phyloP scores from a whole-genome alignment of 2,888 invertebrate genomes.

The Disparrhopalites patrizii region DNA sequence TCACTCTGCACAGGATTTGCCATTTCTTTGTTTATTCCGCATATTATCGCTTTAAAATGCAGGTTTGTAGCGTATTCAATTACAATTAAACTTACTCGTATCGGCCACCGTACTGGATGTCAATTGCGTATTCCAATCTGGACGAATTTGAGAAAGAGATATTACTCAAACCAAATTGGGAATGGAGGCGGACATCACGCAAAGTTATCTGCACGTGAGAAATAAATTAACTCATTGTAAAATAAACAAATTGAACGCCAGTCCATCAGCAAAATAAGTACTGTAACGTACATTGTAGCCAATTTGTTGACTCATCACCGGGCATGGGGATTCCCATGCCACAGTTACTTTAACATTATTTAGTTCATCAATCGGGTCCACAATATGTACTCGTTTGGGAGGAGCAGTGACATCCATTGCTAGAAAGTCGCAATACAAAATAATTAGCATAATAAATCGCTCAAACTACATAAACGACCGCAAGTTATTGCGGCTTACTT shows the following conservation, averaged over 20 bases:
- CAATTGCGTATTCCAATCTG: conserved; percentile 50
- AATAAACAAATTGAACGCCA: neutral
- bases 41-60: too few species aligned
- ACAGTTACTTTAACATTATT: conserved; percentile 58
- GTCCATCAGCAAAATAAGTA: neutral
- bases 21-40: too few species aligned
- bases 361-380: conserved; percentile 46
- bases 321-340: conserved; percentile 70
- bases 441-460: neutral
- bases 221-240: conserved; percentile 27
- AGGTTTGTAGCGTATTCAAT: too few species aligned
- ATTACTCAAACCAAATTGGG: conserved; percentile 52
- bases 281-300: conserved; percentile 61
- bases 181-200: conserved; percentile 55
- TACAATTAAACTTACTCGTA: conserved; percentile 36
- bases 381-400: conserved; percentile 63
- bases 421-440: neutral
- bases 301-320: conserved; percentile 53
- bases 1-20: conserved; percentile 50
- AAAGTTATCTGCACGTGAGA: conserved; percentile 55
- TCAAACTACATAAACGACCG: neutral
- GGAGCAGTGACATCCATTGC: conserved; percentile 62
- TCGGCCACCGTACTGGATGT: conserved; percentile 54
- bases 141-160: conserved; percentile 56
- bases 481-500: neutral